These are phyloP conservation scores for Bellardia pandia DNA, from an alignment of 2,888 invertebrate species.

Conservation along the genomic window DNA sequence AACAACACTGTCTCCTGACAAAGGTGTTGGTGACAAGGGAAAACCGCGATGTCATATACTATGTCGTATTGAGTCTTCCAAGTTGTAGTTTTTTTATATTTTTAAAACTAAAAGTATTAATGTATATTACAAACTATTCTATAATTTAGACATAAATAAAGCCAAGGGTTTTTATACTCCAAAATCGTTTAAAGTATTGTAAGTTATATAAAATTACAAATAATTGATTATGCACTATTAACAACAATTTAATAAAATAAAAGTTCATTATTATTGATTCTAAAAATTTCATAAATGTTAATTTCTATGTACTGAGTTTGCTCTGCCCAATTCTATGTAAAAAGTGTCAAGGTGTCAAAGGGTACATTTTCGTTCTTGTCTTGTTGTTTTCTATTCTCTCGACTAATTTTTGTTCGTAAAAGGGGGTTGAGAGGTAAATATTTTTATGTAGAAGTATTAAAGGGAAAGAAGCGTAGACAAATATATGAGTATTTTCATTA, in stretches of 20 bases:
- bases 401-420: constrained; percentile 26
- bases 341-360: constrained; percentile 68
- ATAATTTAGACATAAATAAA: constrained; percentile 36
- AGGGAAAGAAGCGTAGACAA: neutral
- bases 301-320: constrained; percentile 31
- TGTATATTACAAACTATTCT: constrained; percentile 32
- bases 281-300: constrained; percentile 17
- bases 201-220: constrained; percentile 65
- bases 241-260: neutral
- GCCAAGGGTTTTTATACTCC: constrained; percentile 28
- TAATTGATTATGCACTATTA: neutral
- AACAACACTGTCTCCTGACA: constrained; percentile 13
- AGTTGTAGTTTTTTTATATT: constrained; percentile 34
- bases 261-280: constrained; percentile 39
- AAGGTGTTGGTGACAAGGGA: constrained; percentile 43
- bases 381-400: constrained; percentile 16
- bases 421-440: constrained; percentile 42
- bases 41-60: constrained; percentile 25
- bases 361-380: constrained; percentile 49
- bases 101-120: constrained; percentile 22
- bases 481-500: neutral
- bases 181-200: constrained; percentile 53
- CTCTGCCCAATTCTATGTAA: constrained; percentile 39
- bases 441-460: constrained; percentile 7
- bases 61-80: constrained; percentile 64